Conservation (phyloP, 2,888 invertebrate genomes). For the Choristoneura rosaceana region DNA sequence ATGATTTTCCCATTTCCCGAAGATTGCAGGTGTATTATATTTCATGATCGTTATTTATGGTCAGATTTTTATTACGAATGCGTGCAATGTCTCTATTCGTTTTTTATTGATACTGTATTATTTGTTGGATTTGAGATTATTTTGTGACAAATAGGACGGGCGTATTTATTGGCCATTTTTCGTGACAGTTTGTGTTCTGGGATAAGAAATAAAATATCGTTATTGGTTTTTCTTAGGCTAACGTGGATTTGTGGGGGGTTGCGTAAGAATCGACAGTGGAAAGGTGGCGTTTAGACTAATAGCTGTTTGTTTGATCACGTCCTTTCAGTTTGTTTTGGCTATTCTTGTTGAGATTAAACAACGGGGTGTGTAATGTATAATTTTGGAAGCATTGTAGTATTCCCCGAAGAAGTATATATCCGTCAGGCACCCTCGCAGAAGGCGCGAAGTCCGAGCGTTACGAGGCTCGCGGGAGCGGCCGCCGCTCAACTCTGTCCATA, state of each 20-base stretch:
- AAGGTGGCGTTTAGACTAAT: neutral
- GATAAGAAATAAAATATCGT: conserved; percentile 53
- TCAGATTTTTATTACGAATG: conserved; percentile 85
- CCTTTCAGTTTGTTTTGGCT: neutral
- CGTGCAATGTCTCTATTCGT: conserved; percentile 85
- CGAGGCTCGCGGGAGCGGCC: conserved; percentile 79
- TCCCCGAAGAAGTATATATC: conserved; percentile 82
- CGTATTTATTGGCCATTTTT: conserved; percentile 69
- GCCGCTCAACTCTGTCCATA: conserved; percentile 81
- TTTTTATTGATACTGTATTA: conserved; percentile 80
- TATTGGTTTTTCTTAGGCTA: conserved; percentile 57
- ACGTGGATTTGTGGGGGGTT: conserved; percentile 34
- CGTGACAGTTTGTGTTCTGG: conserved; percentile 56
- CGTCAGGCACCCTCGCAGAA: conserved; percentile 73
- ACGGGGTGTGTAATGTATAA: conserved; percentile 69
- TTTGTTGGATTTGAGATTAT: conserved; percentile 78
- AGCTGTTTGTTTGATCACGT: neutral
- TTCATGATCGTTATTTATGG: conserved; percentile 86
- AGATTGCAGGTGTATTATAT: conserved; percentile 86
- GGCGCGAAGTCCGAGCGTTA: conserved; percentile 78
- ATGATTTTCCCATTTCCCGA: conserved; percentile 85
- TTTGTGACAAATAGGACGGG: conserved; percentile 73
- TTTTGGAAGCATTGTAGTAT: conserved; percentile 69
- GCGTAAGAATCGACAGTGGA: conserved; percentile 2
- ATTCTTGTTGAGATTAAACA: conserved; percentile 25